Base-by-base conservation (phyloP, 2,113 vertebrate genomes). In the Alaudala cheleensis region DNA sequence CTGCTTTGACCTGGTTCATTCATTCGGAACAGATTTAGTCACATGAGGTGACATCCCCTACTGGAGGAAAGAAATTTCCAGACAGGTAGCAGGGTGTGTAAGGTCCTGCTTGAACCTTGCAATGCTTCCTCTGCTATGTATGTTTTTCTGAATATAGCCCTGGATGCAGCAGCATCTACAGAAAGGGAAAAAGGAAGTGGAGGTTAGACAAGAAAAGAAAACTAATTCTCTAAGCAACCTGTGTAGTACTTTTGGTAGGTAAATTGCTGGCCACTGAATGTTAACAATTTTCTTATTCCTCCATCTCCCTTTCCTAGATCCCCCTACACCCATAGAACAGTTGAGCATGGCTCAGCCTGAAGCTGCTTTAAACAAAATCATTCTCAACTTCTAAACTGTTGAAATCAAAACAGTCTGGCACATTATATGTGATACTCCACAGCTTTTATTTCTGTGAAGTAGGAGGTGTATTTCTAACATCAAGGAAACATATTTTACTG, bases 391-490 rank as follows among this genome's bases (percentile, higher is more conserved):
- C 64, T 61, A 42, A 87, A 72, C 54, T 50, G 64, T 74, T 95
- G 82, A 81, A 96, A 96, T 94, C 88, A 93, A 92, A 92, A 70
- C 19, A 86, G 94, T 92, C 95, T 97, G 96, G 67, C 96, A 92
- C 13, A 6, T 94, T 92, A 81, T 53, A 88, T 91, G 64, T 91
- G 92, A 93, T 39, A 84, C 51, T 64, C 81, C 64, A 92, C 94
- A 93, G 86, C 37, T 92, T 94, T 88, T 86, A 90, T 78, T 93
- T 88, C 91, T 91, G 86, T 78, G 76, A 93, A 93, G 94, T 90
- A 81, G 92, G 95, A 93, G 88, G 95, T 93, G 86, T 95, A 61
- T 91, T 88, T 86, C 91, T 73, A 94, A 88, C 92, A 92, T 54
- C 85, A 90, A 94, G 51, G 72, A 93, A 88, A 71, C 50, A 39